These are phyloP conservation scores for Cliona cf. orientalis DNA, from an alignment of 37 sponge, comb jelly and placozoan genomes.

Conservation along the genomic window DNA sequence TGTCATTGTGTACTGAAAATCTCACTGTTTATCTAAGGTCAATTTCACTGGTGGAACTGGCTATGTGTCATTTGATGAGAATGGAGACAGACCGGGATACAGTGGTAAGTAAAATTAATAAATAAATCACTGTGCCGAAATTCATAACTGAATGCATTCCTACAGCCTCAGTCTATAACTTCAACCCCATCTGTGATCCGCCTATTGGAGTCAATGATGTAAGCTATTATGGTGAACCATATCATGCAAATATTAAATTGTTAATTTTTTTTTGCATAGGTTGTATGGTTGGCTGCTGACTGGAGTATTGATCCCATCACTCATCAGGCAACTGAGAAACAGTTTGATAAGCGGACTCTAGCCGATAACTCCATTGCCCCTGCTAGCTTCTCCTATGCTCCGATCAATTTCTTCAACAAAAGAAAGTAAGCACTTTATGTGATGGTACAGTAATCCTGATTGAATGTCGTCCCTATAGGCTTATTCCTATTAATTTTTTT, in stretches of 20 bases:
- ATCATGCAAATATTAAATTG: too few relatives aligned
- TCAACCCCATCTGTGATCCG: not conserved
- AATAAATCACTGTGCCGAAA: too few relatives aligned
- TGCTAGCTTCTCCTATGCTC: conserved; percentile 12
- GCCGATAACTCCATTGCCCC: not conserved
- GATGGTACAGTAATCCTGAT: too few relatives aligned
- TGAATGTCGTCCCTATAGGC: too few relatives aligned
- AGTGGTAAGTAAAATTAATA: conserved; percentile 8
- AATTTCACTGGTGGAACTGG: conserved; percentile 44
- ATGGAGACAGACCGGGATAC: conserved; percentile 46
- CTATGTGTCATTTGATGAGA: conserved; percentile 27
- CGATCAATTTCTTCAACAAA: conserved; percentile 33
- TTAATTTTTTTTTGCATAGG: not conserved
- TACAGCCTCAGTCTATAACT: not conserved
- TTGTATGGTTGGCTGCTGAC: conserved; percentile 1
- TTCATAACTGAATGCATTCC: too few relatives aligned
- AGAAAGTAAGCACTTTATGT: conserved; percentile 47
- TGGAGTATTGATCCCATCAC: conserved; percentile 5
- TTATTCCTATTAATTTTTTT: too few relatives aligned
- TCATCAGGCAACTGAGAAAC: not conserved
- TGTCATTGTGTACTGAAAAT: not conserved
- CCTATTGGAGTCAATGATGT: not conserved
- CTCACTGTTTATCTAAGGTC: not conserved
- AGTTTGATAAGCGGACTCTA: not conserved
- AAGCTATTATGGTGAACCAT: not conserved